A percentile compares a stretch with the other conserved stretches of the same genome.
Evolutionary conservation across 2,888 invertebrate genomes (phyloP).

Genomic region (Kuschelorhynchus macadamiae): DNA sequence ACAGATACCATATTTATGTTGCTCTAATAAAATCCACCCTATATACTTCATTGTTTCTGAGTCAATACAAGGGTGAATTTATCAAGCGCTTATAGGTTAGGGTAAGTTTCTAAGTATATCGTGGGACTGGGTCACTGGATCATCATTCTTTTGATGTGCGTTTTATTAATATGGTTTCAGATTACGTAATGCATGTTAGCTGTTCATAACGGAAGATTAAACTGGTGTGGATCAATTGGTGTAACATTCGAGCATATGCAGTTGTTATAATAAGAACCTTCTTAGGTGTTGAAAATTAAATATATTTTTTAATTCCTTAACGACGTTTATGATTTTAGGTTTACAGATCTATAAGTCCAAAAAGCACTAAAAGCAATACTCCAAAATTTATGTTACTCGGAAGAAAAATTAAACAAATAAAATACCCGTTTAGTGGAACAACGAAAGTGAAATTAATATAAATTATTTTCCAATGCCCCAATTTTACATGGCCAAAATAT

Average conservation of each 20-base stretch:
- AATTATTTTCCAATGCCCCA: conserved; percentile 20
- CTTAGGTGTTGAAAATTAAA: too few relatives aligned
- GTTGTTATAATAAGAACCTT: too few relatives aligned
- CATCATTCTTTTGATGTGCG: conserved; percentile 30
- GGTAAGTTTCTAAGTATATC: conserved; percentile 31
- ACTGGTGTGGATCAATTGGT: too few relatives aligned
- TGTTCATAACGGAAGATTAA: not conserved
- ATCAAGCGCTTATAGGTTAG: conserved; percentile 33
- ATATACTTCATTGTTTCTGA: conserved; percentile 3
- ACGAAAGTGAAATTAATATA: not conserved
- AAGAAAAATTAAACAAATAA: not conserved
- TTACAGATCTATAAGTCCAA: too few relatives aligned
- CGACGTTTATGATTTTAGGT: too few relatives aligned
- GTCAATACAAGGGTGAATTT: conserved; percentile 56
- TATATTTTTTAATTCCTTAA: too few relatives aligned
- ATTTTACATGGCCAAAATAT: conserved; percentile 16
- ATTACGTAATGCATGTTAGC: conserved; percentile 1
- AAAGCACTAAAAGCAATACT: too few relatives aligned
- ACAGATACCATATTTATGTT: too few relatives aligned
- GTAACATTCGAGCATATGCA: too few relatives aligned
- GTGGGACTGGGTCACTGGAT: conserved; percentile 41
- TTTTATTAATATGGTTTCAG: conserved; percentile 32
- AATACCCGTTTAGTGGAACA: too few relatives aligned
- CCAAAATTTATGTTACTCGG: too few relatives aligned
- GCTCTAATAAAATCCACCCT: conserved; percentile 7